phyloP scores from a whole-genome alignment of 30 jellyfish, hydroid and myxozoan species.

The Morbakka virulenta region DNA sequence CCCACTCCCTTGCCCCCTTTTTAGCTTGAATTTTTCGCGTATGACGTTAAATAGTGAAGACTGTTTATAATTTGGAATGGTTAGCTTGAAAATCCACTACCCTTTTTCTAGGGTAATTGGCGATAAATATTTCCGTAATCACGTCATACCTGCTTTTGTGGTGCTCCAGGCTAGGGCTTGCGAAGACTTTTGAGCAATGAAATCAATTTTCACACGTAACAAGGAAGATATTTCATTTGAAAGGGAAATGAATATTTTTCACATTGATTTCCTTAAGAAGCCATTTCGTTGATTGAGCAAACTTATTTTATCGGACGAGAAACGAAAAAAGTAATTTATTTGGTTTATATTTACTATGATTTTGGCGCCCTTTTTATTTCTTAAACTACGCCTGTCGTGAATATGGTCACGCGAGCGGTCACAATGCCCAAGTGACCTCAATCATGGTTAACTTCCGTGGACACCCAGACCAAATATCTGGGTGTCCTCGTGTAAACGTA shows the following conservation, averaged over 20 bases:
- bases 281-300: background rate
- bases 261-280: background rate
- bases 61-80: too few species aligned
- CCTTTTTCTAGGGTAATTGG: background rate
- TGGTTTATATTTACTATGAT: background rate
- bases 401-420: background rate
- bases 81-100: too few species aligned
- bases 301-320: background rate
- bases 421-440: too few species aligned
- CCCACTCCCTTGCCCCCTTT: too few species aligned
- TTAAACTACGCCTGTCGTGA: background rate
- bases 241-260: background rate
- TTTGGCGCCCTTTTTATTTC: background rate
- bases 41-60: too few species aligned
- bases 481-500: too few species aligned
- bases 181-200: background rate
- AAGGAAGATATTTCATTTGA: background rate
- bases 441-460: too few species aligned
- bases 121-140: background rate
- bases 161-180: background rate
- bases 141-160: background rate
- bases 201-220: background rate
- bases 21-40: too few species aligned
- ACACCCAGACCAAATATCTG: too few species aligned
- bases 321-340: background rate